Evolutionary conservation across 2,113 vertebrate genomes (phyloP).

Genomic region (Bothrops jararaca): DNA sequence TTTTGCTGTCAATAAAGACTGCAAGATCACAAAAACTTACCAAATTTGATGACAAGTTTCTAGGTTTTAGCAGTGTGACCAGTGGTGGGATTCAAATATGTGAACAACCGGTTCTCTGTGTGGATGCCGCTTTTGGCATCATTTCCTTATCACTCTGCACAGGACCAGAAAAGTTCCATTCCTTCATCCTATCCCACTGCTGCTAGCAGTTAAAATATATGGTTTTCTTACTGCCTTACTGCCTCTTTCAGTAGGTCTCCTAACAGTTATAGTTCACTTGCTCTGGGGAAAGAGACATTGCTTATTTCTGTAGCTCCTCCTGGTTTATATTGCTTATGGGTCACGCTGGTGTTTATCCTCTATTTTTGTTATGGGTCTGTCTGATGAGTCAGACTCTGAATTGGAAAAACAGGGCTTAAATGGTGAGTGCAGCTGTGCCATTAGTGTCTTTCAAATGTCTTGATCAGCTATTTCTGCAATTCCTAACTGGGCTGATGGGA

Average conservation of each 20-base stretch:
- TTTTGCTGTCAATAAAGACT: neutral
- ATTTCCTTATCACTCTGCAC: conserved; percentile 36
- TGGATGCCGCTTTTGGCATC: neutral
- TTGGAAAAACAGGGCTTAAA: neutral
- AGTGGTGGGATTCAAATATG: too few species aligned
- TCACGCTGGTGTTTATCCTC: neutral
- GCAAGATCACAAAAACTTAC: neutral
- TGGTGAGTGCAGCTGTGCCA: neutral
- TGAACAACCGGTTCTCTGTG: too few species aligned
- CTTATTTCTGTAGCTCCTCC: conserved; percentile 29
- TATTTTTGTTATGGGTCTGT: conserved; percentile 4
- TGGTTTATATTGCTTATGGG: neutral
- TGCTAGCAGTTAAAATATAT: conserved; percentile 33
- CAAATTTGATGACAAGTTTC: neutral
- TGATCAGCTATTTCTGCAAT: neutral
- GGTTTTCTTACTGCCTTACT: conserved; percentile 33
- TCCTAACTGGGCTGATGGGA: neutral
- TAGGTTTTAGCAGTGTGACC: neutral
- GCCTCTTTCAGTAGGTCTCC: conserved; percentile 39
- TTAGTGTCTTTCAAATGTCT: neutral
- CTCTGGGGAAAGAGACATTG: neutral
- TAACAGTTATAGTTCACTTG: neutral
- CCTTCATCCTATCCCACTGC: conserved; percentile 8
- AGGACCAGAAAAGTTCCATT: neutral
- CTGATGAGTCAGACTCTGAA: neutral